Evolutionary conservation across 2,888 invertebrate species (phyloP).

Genomic region (Orchesella flavescens): DNA sequence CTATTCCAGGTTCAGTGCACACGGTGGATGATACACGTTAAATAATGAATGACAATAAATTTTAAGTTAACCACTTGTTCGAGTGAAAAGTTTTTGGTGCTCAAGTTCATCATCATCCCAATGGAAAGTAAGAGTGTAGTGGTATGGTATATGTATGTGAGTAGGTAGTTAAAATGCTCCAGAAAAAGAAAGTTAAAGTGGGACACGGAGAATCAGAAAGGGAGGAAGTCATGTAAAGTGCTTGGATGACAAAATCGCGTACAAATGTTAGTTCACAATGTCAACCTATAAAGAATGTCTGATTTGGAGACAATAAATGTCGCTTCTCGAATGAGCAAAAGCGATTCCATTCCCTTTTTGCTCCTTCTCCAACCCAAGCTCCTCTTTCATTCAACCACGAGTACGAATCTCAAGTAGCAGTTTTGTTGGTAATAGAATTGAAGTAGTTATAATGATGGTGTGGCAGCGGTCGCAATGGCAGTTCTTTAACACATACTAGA

Average conservation of each 20-base stretch:
- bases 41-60: conserved; percentile 42
- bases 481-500: not conserved
- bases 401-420: not conserved
- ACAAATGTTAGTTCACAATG: conserved; percentile 63
- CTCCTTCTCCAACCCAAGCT: not conserved
- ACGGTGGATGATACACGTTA: not conserved
- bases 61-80: conserved; percentile 52
- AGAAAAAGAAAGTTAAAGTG: not conserved
- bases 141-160: not conserved
- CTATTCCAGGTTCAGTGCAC: not conserved
- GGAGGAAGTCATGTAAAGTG: conserved; percentile 34
- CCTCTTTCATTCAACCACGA: not conserved
- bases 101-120: conserved; percentile 31
- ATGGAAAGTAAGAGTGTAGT: not conserved
- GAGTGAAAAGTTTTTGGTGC: conserved; percentile 43
- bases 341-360: conserved; percentile 11
- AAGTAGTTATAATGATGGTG: not conserved
- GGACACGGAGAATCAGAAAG: conserved; percentile 8
- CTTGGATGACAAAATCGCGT: conserved; percentile 47
- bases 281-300: conserved; percentile 60
- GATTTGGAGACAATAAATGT: conserved; percentile 59
- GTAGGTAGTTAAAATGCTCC: not conserved
- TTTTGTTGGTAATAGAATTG: not conserved
- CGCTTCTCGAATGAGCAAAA: conserved; percentile 47
- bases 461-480: not conserved